Conservation (phyloP, 2,113 vertebrate genomes). For the Herpailurus yagouaroundi region DNA sequence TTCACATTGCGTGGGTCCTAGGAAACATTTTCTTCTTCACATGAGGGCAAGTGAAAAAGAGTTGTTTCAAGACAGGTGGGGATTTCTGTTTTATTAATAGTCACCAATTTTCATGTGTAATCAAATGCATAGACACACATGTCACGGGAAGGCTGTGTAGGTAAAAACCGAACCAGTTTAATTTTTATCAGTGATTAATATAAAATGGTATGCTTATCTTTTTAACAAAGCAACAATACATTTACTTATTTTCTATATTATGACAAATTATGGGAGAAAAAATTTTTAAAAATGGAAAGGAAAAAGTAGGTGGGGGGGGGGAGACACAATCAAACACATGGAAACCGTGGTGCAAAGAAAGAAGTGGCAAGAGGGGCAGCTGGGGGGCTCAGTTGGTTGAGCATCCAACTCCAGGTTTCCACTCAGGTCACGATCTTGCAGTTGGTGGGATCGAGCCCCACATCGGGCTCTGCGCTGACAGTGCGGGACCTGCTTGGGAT, state of each 20-base stretch:
- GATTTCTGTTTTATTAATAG: background rate
- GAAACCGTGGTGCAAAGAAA: background rate
- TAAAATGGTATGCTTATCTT: background rate
- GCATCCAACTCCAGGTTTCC: too few species aligned
- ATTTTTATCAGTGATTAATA: background rate
- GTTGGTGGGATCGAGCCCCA: too few species aligned
- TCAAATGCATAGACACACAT: background rate
- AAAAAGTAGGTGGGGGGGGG: background rate
- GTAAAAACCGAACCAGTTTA: background rate
- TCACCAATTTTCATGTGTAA: background rate
- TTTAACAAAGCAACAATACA: background rate
- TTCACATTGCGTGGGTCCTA: background rate
- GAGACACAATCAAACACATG: background rate
- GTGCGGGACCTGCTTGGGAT: too few species aligned
- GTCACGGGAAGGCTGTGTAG: background rate
- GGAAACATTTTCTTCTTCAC: background rate
- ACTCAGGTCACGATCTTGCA: too few species aligned
- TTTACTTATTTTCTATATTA: background rate
- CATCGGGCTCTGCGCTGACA: too few species aligned
- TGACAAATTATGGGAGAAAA: background rate
- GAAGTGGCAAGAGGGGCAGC: background rate
- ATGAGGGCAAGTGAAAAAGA: background rate
- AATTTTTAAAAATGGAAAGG: background rate
- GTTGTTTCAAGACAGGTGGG: background rate
- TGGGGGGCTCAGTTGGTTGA: too few species aligned